A percentile compares a stretch with the other conserved stretches of the same genome.
Conservation (phyloP, 2,113 vertebrate species). For the Macaca fascicularis region T2T-MFA8v1.1 NC_088391.1:57759501-57760000, state of each 20-base stretch:
- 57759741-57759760: not conserved
- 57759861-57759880: not conserved
- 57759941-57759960: not conserved
- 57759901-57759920: not conserved
- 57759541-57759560: not conserved
- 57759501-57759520: not conserved
- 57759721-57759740: not conserved
- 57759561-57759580: not conserved
- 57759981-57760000: not conserved
- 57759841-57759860: not conserved
- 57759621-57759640: not conserved
- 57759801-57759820: not conserved
- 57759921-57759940: not conserved
- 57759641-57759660: not conserved
- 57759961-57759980: not conserved
- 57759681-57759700: not conserved
- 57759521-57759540: not conserved
- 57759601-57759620: not conserved
- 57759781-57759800: not conserved
- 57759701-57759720: not conserved
- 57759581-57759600: not conserved
- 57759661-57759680: not conserved
- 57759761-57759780: not conserved
- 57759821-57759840: not conserved
- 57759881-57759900: not conserved